Evolutionary conservation across 2,797 vertebrate genomes (phyloP).

Genomic region (Argentina silus): DNA sequence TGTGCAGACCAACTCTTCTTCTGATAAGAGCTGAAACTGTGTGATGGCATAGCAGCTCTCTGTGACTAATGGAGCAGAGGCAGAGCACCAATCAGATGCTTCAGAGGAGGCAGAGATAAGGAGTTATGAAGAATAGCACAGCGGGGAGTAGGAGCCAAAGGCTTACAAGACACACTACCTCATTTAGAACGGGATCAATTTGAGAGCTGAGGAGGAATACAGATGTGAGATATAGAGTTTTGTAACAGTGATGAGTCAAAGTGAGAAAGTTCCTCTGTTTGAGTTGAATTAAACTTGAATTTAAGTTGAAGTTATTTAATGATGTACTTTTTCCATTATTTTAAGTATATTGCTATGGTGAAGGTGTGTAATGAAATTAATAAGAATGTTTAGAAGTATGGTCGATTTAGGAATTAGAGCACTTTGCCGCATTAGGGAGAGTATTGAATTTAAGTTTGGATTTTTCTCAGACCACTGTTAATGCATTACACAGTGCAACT

Average conservation of each 20-base stretch:
- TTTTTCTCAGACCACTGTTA: neutral
- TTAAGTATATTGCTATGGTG: too few species aligned
- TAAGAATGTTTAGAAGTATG: too few species aligned
- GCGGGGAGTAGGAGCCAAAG: neutral
- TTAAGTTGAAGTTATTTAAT: too few species aligned
- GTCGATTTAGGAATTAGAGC: too few species aligned
- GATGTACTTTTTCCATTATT: too few species aligned
- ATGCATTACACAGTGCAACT: neutral
- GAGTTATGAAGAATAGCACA: neutral
- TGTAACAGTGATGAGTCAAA: too few species aligned
- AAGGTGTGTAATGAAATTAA: too few species aligned
- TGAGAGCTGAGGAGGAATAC: conserved; percentile 1
- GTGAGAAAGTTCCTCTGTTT: too few species aligned
- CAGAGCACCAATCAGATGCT: neutral
- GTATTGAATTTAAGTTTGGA: neutral
- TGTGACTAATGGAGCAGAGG: neutral
- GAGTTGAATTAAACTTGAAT: too few species aligned
- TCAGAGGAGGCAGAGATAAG: neutral
- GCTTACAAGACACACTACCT: conserved; percentile 3
- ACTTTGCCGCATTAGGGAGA: neutral
- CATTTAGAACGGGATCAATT: neutral
- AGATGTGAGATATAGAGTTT: neutral
- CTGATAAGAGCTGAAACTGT: neutral
- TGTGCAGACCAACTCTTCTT: neutral
- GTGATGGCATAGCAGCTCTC: neutral